These are phyloP conservation scores for Accipiter minullus DNA, from an alignment of 2,797 vertebrate genomes.

Conservation along the genomic window DNA sequence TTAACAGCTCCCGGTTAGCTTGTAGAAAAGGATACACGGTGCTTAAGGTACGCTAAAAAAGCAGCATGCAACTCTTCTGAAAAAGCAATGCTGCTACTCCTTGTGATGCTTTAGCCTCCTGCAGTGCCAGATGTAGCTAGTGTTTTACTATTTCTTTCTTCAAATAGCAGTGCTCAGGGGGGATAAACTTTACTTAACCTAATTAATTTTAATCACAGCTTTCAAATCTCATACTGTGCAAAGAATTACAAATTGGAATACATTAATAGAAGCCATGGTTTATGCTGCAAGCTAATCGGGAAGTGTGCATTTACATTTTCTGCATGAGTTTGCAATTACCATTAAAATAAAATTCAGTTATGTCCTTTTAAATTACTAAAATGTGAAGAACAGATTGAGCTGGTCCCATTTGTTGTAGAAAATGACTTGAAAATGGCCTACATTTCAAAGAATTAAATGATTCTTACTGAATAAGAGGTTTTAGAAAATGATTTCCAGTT, in stretches of 20 bases:
- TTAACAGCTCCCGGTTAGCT: constrained; percentile 66
- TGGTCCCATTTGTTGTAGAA: constrained; percentile 65
- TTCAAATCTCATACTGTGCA: constrained; percentile 84
- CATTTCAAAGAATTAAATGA: constrained; percentile 69
- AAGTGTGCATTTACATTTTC: constrained; percentile 81
- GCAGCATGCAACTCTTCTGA: constrained; percentile 41
- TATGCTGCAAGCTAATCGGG: constrained; percentile 79
- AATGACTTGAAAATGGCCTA: constrained; percentile 68
- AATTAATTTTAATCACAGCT: constrained; percentile 88
- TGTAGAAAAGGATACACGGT: constrained; percentile 40
- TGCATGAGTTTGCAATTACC: constrained; percentile 80
- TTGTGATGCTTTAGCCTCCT: constrained; percentile 68
- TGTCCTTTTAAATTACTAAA: constrained; percentile 76
- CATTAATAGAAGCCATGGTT: constrained; percentile 81
- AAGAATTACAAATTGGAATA: constrained; percentile 84
- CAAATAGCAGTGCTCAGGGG: constrained; percentile 79
- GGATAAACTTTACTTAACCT: constrained; percentile 87
- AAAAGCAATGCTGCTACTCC: constrained; percentile 19
- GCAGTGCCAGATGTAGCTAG: constrained; percentile 72
- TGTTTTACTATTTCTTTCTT: constrained; percentile 77
- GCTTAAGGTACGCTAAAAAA: constrained; percentile 61
- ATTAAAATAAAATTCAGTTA: constrained; percentile 78
- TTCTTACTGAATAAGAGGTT: constrained; percentile 38
- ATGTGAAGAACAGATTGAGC: constrained; percentile 75
- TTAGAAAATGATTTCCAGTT: constrained; percentile 60